phyloP scores from a whole-genome alignment of 2,888 invertebrate species.

The Stegana nigrithorax region DNA sequence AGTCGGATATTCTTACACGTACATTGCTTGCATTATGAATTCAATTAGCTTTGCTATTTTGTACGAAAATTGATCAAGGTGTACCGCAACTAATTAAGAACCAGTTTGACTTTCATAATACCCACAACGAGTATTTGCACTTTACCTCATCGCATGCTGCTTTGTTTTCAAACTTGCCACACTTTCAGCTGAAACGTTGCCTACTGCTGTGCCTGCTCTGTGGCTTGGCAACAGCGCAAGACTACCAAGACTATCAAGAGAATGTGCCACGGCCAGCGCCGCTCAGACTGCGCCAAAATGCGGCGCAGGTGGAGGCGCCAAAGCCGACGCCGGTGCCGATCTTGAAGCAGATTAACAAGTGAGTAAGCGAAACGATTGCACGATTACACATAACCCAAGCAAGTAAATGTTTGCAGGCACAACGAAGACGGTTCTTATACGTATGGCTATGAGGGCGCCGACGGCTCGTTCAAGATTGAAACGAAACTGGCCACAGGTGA shows the following conservation, averaged over 20 bases:
- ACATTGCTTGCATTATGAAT: neutral
- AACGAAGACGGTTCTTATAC: conserved; percentile 93
- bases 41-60: neutral
- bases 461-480: conserved; percentile 91
- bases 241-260: conserved; percentile 67
- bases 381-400: no score
- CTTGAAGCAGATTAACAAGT: conserved; percentile 89
- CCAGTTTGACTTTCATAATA: conserved; percentile 21
- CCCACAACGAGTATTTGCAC: conserved; percentile 1
- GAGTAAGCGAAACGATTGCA: no score
- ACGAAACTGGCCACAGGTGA: conserved; percentile 85
- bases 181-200: conserved; percentile 51
- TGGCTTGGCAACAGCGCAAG: conserved; percentile 56
- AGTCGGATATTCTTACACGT: no score
- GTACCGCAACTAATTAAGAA: conserved; percentile 40
- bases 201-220: conserved; percentile 52
- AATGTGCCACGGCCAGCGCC: conserved; percentile 62
- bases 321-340: conserved; percentile 78
- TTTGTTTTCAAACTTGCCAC: no score
- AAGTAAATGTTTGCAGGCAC: no score
- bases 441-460: conserved; percentile 88
- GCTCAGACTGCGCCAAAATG: conserved; percentile 55
- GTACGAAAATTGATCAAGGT: conserved; percentile 47
- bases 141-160: no score
- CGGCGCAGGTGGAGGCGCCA: conserved; percentile 44